Evolutionary conservation across 1,140 invertebrate species (phyloP).

Genomic region (Pararge aegeria): DNA sequence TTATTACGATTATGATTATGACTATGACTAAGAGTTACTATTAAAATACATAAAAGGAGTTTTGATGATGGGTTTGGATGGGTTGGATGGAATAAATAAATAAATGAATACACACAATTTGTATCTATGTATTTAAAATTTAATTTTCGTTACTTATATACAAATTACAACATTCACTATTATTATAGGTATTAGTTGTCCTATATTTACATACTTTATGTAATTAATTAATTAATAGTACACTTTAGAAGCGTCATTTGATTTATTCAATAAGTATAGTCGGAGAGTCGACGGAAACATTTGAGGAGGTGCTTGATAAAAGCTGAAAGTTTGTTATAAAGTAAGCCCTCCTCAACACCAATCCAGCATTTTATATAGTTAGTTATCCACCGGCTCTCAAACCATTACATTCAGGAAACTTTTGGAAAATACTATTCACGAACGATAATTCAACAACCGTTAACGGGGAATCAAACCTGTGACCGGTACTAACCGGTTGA

Average conservation of each 20-base stretch:
- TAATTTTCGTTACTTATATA: slow-evolving; percentile 79
- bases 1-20: too few relatives aligned
- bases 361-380: too few relatives aligned
- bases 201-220: slow-evolving; percentile 69
- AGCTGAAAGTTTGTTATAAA: background rate
- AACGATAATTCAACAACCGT: slow-evolving; percentile 42
- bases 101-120: slow-evolving; percentile 58
- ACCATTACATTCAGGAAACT: slow-evolving; percentile 50
- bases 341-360: background rate
- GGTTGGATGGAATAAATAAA: slow-evolving; percentile 22
- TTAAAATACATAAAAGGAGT: too few relatives aligned
- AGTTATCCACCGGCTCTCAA: background rate
- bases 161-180: slow-evolving; percentile 80
- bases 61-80: too few relatives aligned
- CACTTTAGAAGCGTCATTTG: slow-evolving; percentile 77
- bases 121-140: slow-evolving; percentile 80
- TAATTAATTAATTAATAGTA: slow-evolving; percentile 52
- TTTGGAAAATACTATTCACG: slow-evolving; percentile 60
- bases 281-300: slow-evolving; percentile 63
- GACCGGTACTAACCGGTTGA: slow-evolving; percentile 31
- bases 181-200: slow-evolving; percentile 76
- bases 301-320: background rate
- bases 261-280: slow-evolving; percentile 72
- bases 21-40: too few relatives aligned
- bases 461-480: slow-evolving; percentile 35